Conservation (phyloP, 2,113 vertebrate genomes). For the Coryphaenoides rupestris region DNA sequence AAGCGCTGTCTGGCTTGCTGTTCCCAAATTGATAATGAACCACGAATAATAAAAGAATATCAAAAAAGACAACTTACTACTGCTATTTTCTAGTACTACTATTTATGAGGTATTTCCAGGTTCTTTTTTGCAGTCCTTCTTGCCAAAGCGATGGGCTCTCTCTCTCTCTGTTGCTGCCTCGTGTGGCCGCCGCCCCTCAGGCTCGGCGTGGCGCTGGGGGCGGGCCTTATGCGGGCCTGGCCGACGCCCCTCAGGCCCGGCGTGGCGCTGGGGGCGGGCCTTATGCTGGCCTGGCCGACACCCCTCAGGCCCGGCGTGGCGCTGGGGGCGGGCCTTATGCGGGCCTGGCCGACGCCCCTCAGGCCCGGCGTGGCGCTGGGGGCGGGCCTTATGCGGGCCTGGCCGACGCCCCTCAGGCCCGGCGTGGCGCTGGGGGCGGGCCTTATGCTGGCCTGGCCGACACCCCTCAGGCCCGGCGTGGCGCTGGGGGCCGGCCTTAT, state of each 20-base stretch:
- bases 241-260: slow-evolving; percentile 37
- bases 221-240: slow-evolving; percentile 44
- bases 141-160: slow-evolving; percentile 92
- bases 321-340: slow-evolving; percentile 44
- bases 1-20: slow-evolving; percentile 69
- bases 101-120: slow-evolving; percentile 73
- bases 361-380: slow-evolving; percentile 36
- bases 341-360: too few relatives aligned
- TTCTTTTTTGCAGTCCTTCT: slow-evolving; percentile 78
- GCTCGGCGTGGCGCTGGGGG: slow-evolving; percentile 38
- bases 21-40: slow-evolving; percentile 53
- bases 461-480: too few relatives aligned
- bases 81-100: slow-evolving; percentile 80
- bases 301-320: slow-evolving; percentile 34
- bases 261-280: slow-evolving; percentile 42
- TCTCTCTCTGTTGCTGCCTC: slow-evolving; percentile 65
- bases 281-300: too few relatives aligned
- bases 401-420: too few relatives aligned
- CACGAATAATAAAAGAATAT: slow-evolving; percentile 35
- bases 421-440: too few relatives aligned
- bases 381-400: slow-evolving; percentile 48
- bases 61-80: slow-evolving; percentile 70
- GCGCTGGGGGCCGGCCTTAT: too few relatives aligned
- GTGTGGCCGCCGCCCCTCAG: too few relatives aligned
- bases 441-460: too few relatives aligned